Evolutionary conservation across 2,797 vertebrate species (phyloP).

Genomic region (Poeciliopsis presidionis): DNA sequence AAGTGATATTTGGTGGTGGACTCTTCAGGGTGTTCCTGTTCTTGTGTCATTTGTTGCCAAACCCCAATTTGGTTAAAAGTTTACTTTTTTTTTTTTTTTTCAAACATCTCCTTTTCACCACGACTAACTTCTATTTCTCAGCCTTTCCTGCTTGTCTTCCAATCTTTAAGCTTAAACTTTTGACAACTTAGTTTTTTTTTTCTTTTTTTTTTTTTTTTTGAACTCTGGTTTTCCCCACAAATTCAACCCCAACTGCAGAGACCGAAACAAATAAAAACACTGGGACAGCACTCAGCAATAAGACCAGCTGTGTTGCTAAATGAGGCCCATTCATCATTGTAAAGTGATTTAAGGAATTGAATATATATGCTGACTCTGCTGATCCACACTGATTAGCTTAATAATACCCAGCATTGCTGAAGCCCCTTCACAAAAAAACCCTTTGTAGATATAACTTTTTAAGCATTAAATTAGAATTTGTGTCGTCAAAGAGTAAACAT

Average conservation of each 20-base stretch:
- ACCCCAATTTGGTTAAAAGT: conserved; percentile 12
- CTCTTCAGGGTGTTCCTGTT: conserved; percentile 42
- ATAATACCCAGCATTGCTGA: conserved; percentile 48
- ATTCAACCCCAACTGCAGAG: conserved; percentile 16
- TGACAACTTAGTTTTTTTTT: background rate
- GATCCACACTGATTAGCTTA: conserved; percentile 67
- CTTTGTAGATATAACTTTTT: conserved; percentile 38
- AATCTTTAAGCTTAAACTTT: background rate
- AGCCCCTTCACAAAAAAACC: conserved; percentile 12
- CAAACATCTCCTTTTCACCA: no score
- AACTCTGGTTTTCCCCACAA: background rate
- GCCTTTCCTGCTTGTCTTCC: background rate
- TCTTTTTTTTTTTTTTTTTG: background rate
- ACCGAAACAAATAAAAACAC: conserved; percentile 40
- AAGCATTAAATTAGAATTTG: conserved; percentile 25
- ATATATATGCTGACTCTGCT: conserved; percentile 69
- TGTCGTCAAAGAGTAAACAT: conserved; percentile 7
- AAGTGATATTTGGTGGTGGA: conserved; percentile 24
- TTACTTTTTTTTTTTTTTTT: background rate
- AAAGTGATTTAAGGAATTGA: conserved; percentile 74
- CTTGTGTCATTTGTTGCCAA: conserved; percentile 17
- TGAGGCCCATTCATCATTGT: conserved; percentile 74
- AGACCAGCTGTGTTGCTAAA: conserved; percentile 69
- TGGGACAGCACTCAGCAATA: conserved; percentile 44
- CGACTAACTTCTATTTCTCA: conserved; percentile 5